phyloP scores from a whole-genome alignment of 2,113 vertebrate genomes.

The Urocynchramus pylzowi region DNA sequence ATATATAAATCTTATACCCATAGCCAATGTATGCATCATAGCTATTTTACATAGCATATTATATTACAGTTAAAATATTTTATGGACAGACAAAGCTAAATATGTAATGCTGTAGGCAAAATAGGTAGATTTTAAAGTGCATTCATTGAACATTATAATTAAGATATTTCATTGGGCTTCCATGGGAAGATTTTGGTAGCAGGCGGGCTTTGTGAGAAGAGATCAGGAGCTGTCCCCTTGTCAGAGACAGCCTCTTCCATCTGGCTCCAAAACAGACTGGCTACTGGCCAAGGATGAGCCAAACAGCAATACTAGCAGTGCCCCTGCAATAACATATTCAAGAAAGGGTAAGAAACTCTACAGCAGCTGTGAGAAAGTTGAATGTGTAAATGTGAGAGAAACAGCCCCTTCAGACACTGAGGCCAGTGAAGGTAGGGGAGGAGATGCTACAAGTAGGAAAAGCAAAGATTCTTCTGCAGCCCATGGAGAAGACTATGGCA shows the following conservation, averaged over 20 bases:
- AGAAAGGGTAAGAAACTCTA: not conserved
- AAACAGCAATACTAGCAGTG: fast-evolving
- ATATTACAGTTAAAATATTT: not conserved
- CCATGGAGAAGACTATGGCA: not conserved
- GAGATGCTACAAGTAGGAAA: not conserved
- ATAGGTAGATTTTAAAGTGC: not conserved
- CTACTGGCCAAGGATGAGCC: not conserved
- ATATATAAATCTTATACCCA: not conserved
- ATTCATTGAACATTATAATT: not conserved
- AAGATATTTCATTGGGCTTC: not conserved
- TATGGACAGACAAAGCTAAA: not conserved
- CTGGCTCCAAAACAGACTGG: not conserved
- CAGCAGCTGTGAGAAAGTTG: not conserved
- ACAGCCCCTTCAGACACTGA: not conserved
- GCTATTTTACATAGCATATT: not conserved
- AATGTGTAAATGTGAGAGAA: not conserved
- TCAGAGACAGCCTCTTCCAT: not conserved
- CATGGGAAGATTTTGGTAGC: not conserved
- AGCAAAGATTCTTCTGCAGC: not conserved
- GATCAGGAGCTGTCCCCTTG: not conserved
- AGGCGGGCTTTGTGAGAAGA: not conserved
- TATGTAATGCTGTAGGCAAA: not conserved
- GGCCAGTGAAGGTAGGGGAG: not conserved
- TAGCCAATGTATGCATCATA: not conserved
- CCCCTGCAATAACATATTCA: not conserved